These are phyloP conservation scores for Istiophorus platypterus DNA, from an alignment of 2,113 vertebrate species.

Conservation along the genomic window DNA sequence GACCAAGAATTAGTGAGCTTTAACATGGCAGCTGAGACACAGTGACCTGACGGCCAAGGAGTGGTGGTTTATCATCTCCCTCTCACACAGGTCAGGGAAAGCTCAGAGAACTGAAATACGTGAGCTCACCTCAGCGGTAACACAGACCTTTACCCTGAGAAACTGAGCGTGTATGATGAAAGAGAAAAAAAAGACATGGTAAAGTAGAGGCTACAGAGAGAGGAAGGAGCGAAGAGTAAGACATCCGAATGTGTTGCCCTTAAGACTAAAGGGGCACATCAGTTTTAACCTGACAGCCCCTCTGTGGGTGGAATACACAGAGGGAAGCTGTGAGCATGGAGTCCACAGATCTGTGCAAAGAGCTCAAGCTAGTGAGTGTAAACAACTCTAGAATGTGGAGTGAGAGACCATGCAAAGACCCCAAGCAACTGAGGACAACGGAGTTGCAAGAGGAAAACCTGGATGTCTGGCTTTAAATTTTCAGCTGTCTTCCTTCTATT, in stretches of 20 bases:
- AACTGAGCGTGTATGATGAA: constrained; percentile 26
- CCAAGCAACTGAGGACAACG: neutral
- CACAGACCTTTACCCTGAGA: constrained; percentile 23
- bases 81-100: constrained; percentile 11
- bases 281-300: neutral
- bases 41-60: constrained; percentile 81
- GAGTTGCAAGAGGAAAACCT: neutral
- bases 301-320: constrained; percentile 7
- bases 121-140: constrained; percentile 22
- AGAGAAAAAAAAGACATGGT: constrained; percentile 16
- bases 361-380: neutral
- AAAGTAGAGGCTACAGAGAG: constrained; percentile 27
- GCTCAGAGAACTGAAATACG: neutral
- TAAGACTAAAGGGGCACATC: constrained; percentile 1
- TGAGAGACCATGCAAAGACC: neutral
- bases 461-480: neutral
- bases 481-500: neutral
- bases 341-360: neutral
- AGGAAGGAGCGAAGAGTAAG: constrained; percentile 23
- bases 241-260: constrained; percentile 23
- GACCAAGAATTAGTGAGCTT: constrained; percentile 96
- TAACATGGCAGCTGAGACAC: constrained; percentile 85
- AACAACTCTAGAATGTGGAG: neutral
- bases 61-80: constrained; percentile 42
- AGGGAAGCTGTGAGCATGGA: neutral